These are phyloP conservation scores for Dorcus hopei DNA, from an alignment of 2,888 invertebrate species.

Conservation along the genomic window DNA sequence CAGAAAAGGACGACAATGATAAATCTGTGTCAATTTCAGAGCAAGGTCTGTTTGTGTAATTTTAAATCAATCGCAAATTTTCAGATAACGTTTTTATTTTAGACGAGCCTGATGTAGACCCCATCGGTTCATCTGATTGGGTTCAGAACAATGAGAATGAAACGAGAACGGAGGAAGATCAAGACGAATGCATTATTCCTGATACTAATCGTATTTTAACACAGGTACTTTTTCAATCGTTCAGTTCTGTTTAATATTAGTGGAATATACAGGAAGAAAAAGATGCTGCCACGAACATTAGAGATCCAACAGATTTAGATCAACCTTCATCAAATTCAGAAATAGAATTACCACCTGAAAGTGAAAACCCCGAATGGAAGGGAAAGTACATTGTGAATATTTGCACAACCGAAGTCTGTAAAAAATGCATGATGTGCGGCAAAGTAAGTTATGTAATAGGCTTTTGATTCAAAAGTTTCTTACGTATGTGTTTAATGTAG, in stretches of 20 bases:
- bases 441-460: constrained; percentile 31
- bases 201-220: constrained; percentile 66
- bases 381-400: constrained; percentile 28
- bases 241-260: background rate
- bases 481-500: constrained; percentile 25
- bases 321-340: constrained; percentile 1
- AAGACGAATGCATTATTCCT: constrained; percentile 57
- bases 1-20: constrained; percentile 20
- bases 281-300: constrained; percentile 53
- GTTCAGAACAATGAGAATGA: constrained; percentile 32
- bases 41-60: constrained; percentile 13
- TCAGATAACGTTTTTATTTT: background rate
- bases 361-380: constrained; percentile 38
- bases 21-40: constrained; percentile 13
- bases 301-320: constrained; percentile 36
- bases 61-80: background rate
- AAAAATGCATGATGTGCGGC: constrained; percentile 8
- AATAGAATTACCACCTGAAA: constrained; percentile 22
- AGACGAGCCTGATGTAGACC: constrained; percentile 27
- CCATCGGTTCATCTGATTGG: constrained; percentile 28
- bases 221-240: constrained; percentile 39
- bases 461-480: background rate
- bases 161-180: constrained; percentile 4
- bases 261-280: constrained; percentile 54
- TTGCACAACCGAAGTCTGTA: constrained; percentile 22